Conservation (phyloP, 1,140 invertebrate genomes). For the Lepidurus arcticus region DNA sequence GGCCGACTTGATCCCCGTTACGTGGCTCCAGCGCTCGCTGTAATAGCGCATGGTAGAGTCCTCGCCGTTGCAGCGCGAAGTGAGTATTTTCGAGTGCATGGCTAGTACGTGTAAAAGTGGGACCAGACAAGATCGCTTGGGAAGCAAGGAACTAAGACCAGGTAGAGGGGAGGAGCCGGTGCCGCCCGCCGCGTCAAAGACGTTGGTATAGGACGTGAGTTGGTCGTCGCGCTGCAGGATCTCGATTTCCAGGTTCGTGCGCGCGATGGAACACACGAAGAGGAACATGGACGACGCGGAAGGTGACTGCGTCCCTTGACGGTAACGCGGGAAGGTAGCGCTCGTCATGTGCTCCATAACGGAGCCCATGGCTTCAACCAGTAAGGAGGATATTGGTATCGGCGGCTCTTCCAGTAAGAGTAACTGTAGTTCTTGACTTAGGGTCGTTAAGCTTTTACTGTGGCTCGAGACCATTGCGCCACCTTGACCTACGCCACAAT, state of each 20-base stretch:
- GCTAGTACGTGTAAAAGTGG: slow-evolving; percentile 81
- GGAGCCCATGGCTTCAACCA: slow-evolving; percentile 71
- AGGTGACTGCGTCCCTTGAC: slow-evolving; percentile 49
- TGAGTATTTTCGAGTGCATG: slow-evolving; percentile 68
- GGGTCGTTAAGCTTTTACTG: background rate
- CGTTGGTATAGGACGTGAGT: slow-evolving; percentile 32
- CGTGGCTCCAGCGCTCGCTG: slow-evolving; percentile 45
- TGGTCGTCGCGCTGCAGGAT: slow-evolving; percentile 77
- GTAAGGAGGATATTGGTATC: slow-evolving; percentile 49
- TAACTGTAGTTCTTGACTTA: slow-evolving; percentile 29
- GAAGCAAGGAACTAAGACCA: slow-evolving; percentile 28
- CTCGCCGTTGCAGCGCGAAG: slow-evolving; percentile 39
- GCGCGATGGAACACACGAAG: slow-evolving; percentile 83
- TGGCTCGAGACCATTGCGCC: background rate
- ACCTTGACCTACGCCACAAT: background rate
- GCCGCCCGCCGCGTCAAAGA: background rate
- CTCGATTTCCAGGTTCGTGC: slow-evolving; percentile 89
- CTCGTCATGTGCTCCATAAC: slow-evolving; percentile 92
- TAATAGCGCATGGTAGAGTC: slow-evolving; percentile 33
- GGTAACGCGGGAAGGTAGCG: slow-evolving; percentile 60
- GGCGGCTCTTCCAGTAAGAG: slow-evolving; percentile 31
- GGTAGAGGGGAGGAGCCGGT: slow-evolving; percentile 1
- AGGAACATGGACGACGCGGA: slow-evolving; percentile 68
- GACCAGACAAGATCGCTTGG: slow-evolving; percentile 52
- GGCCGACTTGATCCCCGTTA: slow-evolving; percentile 43